Percentiles rank a stretch among this genome's conserved stretches.
Conservation (phyloP, 2,113 vertebrate genomes). For the Heteronetta atricapilla region DNA sequence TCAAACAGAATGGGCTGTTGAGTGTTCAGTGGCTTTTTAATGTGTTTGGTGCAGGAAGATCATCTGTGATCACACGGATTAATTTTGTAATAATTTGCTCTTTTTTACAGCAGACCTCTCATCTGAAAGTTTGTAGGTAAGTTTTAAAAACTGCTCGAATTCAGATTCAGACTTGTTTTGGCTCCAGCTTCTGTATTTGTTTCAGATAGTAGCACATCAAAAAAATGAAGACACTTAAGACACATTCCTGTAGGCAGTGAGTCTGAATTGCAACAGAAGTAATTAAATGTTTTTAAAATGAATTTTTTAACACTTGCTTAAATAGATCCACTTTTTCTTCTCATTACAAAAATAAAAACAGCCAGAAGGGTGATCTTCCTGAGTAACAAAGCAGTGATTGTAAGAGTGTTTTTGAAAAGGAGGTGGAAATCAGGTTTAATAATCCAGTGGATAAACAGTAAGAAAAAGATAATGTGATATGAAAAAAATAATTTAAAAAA, state of each 20-base stretch:
- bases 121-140: slow-evolving; percentile 79
- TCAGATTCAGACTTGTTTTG: slow-evolving; percentile 38
- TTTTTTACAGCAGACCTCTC: slow-evolving; percentile 75
- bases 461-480: neutral
- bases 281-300: neutral
- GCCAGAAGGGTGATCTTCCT: neutral
- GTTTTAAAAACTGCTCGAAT: neutral
- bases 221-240: slow-evolving; percentile 22
- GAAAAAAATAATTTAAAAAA: no score
- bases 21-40: neutral
- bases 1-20: neutral
- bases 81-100: neutral
- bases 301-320: neutral
- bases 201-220: slow-evolving; percentile 17
- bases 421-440: neutral
- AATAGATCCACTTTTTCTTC: neutral
- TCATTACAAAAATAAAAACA: neutral
- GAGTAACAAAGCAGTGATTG: neutral
- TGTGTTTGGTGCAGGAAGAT: neutral
- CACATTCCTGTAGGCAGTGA: neutral
- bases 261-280: slow-evolving; percentile 2
- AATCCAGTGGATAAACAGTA: neutral
- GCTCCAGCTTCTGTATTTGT: slow-evolving; percentile 11
- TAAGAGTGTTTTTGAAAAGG: neutral
- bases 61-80: neutral